Evolutionary conservation across 1,140 invertebrate species (phyloP).

Genomic region (Lepidurus apus): DNA sequence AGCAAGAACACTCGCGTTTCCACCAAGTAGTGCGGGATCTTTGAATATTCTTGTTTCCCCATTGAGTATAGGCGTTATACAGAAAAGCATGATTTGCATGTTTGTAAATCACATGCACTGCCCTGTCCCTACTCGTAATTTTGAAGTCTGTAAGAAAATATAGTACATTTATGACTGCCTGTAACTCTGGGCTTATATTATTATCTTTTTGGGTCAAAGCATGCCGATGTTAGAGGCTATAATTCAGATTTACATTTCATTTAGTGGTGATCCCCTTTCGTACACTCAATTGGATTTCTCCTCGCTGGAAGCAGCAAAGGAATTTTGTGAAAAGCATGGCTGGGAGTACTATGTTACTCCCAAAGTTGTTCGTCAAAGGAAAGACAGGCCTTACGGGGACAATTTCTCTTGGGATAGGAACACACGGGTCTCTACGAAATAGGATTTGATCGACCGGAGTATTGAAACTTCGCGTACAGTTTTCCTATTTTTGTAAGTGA

Average conservation of each 20-base stretch:
- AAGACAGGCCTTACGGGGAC: constrained; percentile 53
- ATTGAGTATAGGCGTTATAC: neutral
- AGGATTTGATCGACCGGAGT: constrained; percentile 42
- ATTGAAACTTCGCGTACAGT: too few relatives aligned
- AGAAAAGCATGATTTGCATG: neutral
- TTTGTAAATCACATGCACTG: neutral
- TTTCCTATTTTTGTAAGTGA: neutral
- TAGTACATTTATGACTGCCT: constrained; percentile 20
- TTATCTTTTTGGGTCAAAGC: neutral
- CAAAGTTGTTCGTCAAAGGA: constrained; percentile 44
- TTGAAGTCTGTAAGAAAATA: constrained; percentile 15
- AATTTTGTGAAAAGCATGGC: constrained; percentile 38
- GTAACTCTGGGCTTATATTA: neutral
- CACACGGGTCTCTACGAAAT: constrained; percentile 91
- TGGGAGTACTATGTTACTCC: constrained; percentile 54
- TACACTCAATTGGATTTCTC: neutral
- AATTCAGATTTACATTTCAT: too few relatives aligned
- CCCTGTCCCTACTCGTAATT: neutral
- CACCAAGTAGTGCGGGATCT: constrained; percentile 68
- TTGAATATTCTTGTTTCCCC: constrained; percentile 40
- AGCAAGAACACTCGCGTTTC: constrained; percentile 87
- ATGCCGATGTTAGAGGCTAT: too few relatives aligned
- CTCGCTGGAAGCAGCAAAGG: constrained; percentile 22
- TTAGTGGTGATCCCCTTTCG: constrained; percentile 25
- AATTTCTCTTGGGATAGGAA: constrained; percentile 94